phyloP scores from a whole-genome alignment of 2,888 invertebrate species.

The Tethea ocularis region DNA sequence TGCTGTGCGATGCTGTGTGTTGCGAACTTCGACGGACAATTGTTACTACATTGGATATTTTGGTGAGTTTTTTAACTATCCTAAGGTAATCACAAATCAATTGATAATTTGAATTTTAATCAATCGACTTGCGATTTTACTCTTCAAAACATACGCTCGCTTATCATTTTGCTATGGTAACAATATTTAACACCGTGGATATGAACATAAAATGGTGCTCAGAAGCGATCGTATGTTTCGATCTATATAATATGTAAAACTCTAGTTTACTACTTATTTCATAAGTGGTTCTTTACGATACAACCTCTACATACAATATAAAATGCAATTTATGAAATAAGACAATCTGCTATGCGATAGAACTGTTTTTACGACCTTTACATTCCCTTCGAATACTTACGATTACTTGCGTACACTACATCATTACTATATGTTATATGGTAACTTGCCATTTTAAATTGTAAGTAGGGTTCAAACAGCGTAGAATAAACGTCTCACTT shows the following conservation, averaged over 20 bases:
- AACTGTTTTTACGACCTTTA: conserved; percentile 41
- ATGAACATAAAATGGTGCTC: conserved; percentile 1
- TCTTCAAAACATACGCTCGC: conserved; percentile 12
- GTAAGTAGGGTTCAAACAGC: conserved; percentile 33
- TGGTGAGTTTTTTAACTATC: conserved; percentile 47
- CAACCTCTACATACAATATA: conserved; percentile 38
- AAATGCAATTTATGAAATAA: conserved; percentile 48
- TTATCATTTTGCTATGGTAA: conserved; percentile 19
- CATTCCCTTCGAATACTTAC: conserved; percentile 10
- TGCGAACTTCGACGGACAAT: conserved; percentile 55
- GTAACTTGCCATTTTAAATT: conserved; percentile 42
- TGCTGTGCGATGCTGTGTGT: conserved; percentile 69
- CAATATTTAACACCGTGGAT: conserved; percentile 2
- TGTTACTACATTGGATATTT: conserved; percentile 40
- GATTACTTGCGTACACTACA: conserved; percentile 16
- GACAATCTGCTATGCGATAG: conserved; percentile 48
- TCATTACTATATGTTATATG: conserved; percentile 25
- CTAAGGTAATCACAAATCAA: conserved; percentile 14
- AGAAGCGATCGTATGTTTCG: conserved; percentile 16
- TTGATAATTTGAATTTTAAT: background rate
- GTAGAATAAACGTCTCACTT: background rate
- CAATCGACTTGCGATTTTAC: conserved; percentile 6
- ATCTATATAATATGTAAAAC: conserved; percentile 15
- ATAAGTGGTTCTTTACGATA: conserved; percentile 45
- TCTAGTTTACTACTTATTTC: conserved; percentile 26